These are phyloP conservation scores for Dreissena rostriformis DNA, from an alignment of 1,140 invertebrate genomes.

Conservation along the genomic window DNA sequence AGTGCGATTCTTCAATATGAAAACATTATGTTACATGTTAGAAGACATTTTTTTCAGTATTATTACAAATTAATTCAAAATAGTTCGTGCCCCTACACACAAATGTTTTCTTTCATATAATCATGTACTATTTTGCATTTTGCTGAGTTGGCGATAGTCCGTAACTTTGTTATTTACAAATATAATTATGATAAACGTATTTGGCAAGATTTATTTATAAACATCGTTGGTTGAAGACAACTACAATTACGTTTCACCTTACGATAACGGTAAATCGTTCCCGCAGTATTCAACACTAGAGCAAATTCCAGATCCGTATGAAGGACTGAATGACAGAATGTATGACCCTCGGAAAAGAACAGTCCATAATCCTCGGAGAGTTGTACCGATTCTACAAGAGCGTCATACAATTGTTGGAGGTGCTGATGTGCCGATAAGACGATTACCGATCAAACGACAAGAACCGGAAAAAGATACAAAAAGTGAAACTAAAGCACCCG, in stretches of 20 bases:
- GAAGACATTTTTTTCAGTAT: too few relatives aligned
- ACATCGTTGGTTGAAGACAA: neutral
- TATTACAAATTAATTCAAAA: too few relatives aligned
- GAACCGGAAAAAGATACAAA: neutral
- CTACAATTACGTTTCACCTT: neutral
- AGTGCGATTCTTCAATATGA: too few relatives aligned
- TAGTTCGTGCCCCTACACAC: too few relatives aligned
- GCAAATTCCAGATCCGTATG: neutral
- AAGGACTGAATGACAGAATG: neutral
- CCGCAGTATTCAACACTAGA: neutral
- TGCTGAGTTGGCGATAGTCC: too few relatives aligned
- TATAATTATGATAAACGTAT: too few relatives aligned
- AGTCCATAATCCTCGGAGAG: conserved; percentile 27
- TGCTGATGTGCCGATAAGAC: conserved; percentile 45
- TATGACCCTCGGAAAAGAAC: conserved; percentile 39
- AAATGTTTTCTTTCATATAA: too few relatives aligned
- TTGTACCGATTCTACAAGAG: conserved; percentile 29
- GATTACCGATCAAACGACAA: conserved; percentile 8
- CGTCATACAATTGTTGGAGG: conserved; percentile 24
- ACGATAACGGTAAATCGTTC: neutral
- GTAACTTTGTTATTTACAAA: too few relatives aligned
- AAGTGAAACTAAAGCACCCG: neutral
- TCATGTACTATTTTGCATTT: too few relatives aligned
- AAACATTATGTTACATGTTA: too few relatives aligned
- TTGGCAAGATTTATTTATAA: too few relatives aligned